These are phyloP conservation scores for Sebastolobus altivelis DNA, from an alignment of 2,797 vertebrate genomes.

Conservation along the genomic window DNA sequence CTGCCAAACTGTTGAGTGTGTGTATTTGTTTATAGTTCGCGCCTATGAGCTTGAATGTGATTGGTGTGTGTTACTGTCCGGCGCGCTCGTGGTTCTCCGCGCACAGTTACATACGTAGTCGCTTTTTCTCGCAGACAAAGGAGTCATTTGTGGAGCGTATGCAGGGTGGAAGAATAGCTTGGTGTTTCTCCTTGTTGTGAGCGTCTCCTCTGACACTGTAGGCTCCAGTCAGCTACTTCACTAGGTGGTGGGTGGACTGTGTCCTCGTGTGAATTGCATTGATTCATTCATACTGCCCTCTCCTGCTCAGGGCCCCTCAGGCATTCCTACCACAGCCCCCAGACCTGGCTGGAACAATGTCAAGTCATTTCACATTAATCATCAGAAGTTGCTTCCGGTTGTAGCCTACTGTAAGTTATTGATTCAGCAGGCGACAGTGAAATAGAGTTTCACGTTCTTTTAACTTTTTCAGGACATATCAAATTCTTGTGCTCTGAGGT, in stretches of 20 bases:
- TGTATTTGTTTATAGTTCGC: conserved; percentile 46
- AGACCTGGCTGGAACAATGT: conserved; percentile 70
- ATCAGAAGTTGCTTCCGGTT: conserved; percentile 57
- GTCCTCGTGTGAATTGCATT: conserved; percentile 73
- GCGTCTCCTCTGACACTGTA: conserved; percentile 63
- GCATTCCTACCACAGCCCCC: conserved; percentile 73
- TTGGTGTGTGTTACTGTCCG: conserved; percentile 42
- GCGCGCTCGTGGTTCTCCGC: conserved; percentile 12
- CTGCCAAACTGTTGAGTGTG: conserved; percentile 20
- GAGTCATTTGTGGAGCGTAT: conserved; percentile 61
- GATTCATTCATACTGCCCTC: conserved; percentile 75
- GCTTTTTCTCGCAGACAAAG: conserved; percentile 64
- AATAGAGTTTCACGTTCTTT: neutral
- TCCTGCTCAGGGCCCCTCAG: conserved; percentile 67
- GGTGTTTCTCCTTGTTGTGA: conserved; percentile 69
- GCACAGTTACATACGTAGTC: conserved; percentile 43
- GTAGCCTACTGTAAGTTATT: conserved; percentile 34
- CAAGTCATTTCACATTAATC: conserved; percentile 60
- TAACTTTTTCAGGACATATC: neutral
- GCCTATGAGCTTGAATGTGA: neutral
- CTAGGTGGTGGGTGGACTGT: conserved; percentile 75
- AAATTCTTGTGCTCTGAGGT: neutral
- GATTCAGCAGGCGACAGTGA: conserved; percentile 6
- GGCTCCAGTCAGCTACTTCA: conserved; percentile 63
- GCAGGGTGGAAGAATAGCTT: conserved; percentile 66